Evolutionary conservation across 2,888 invertebrate species (phyloP).

Genomic region (Hirtodrosophila duncani): DNA sequence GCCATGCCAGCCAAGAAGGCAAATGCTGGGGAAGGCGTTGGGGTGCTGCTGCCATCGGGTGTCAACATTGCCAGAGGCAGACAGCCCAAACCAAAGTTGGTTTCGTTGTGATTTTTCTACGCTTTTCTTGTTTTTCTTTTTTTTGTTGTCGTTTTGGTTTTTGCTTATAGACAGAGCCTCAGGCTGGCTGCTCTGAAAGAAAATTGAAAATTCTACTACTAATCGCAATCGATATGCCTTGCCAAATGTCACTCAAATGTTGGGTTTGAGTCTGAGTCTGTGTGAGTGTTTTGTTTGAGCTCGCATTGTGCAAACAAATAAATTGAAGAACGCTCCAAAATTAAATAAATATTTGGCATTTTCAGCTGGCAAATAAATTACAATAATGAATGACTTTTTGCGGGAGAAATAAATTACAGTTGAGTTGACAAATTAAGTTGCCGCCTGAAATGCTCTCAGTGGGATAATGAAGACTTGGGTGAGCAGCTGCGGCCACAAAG

Average conservation of each 20-base stretch:
- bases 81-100: constrained; percentile 30
- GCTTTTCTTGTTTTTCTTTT: constrained; percentile 12
- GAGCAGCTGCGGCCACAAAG: too few relatives aligned
- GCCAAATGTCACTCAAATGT: constrained; percentile 61
- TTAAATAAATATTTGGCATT: constrained; percentile 73
- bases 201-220: constrained; percentile 69
- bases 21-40: constrained; percentile 11
- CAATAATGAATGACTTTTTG: constrained; percentile 64
- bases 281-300: constrained; percentile 48
- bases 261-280: constrained; percentile 5
- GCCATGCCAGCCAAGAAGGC: constrained; percentile 26
- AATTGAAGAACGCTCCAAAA: constrained; percentile 68
- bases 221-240: constrained; percentile 72
- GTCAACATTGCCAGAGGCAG: constrained; percentile 55
- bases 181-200: constrained; percentile 45
- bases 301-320: constrained; percentile 67
- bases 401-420: constrained; percentile 62
- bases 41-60: constrained; percentile 51
- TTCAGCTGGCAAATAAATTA: constrained; percentile 69
- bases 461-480: too few relatives aligned
- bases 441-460: constrained; percentile 8
- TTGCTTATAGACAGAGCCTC: constrained; percentile 24
- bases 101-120: constrained; percentile 50
- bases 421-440: constrained; percentile 70
- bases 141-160: constrained; percentile 24